phyloP scores from a whole-genome alignment of 2,888 invertebrate species.

The Hedya salicella region DNA sequence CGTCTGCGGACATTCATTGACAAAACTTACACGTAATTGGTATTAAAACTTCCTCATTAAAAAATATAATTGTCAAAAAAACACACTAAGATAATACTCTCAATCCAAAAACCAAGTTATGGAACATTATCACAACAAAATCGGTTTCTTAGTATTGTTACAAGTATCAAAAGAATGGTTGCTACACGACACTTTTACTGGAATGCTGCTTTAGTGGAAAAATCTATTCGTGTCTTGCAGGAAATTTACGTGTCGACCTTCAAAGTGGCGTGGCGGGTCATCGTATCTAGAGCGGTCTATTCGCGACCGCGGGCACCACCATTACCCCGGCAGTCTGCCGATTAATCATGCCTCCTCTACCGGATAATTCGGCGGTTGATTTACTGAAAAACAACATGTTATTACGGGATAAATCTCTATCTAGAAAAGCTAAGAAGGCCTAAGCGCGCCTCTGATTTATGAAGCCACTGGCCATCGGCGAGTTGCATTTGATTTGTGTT shows the following conservation, averaged over 20 bases:
- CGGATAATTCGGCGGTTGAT: slow-evolving; percentile 85
- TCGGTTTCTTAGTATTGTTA: too few relatives aligned
- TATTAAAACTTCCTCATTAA: too few relatives aligned
- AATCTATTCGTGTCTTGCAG: background rate
- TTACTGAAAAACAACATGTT: slow-evolving; percentile 84
- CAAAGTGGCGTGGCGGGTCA: slow-evolving; percentile 24
- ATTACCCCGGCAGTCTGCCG: slow-evolving; percentile 76
- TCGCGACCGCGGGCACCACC: slow-evolving; percentile 54
- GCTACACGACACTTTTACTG: too few relatives aligned
- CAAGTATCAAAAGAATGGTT: too few relatives aligned
- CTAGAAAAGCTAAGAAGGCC: slow-evolving; percentile 85
- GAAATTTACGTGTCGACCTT: slow-evolving; percentile 5
- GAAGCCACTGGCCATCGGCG: slow-evolving; percentile 72
- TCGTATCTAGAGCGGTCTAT: slow-evolving; percentile 38
- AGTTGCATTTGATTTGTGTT: slow-evolving; percentile 80
- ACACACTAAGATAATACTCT: too few relatives aligned
- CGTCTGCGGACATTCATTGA: too few relatives aligned
- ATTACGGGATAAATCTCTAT: slow-evolving; percentile 85
- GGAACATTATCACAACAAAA: too few relatives aligned
- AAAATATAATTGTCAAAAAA: too few relatives aligned
- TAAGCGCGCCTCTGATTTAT: slow-evolving; percentile 82
- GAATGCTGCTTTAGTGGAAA: background rate
- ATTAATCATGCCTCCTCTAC: slow-evolving; percentile 84
- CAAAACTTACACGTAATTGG: too few relatives aligned
- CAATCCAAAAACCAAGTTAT: too few relatives aligned